phyloP scores from a whole-genome alignment of 2,888 invertebrate genomes.

The Meiosimyza platycephala region DNA sequence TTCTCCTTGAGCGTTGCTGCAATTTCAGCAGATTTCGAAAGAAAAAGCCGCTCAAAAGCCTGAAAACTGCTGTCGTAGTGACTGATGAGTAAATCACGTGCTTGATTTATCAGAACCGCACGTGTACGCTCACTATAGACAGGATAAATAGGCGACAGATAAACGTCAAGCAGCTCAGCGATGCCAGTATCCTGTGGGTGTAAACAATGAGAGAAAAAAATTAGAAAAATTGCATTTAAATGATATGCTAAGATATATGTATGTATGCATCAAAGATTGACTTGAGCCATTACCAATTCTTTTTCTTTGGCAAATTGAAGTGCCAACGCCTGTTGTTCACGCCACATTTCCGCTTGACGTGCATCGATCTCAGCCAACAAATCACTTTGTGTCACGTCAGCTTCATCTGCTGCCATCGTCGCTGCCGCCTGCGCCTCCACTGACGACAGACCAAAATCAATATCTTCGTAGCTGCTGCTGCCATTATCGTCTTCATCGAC shows the following conservation, averaged over 20 bases:
- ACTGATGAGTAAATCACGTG: constrained; percentile 76
- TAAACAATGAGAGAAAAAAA: constrained; percentile 25
- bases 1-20: constrained; percentile 70
- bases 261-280: background rate
- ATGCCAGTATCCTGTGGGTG: constrained; percentile 51
- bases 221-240: constrained; percentile 10
- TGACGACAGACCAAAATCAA: constrained; percentile 46
- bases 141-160: constrained; percentile 74
- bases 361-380: constrained; percentile 40
- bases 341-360: constrained; percentile 28
- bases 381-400: constrained; percentile 37
- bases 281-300: constrained; percentile 38
- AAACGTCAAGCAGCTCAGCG: constrained; percentile 70
- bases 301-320: constrained; percentile 45
- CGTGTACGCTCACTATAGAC: constrained; percentile 71
- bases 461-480: constrained; percentile 46
- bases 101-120: constrained; percentile 75
- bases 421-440: background rate
- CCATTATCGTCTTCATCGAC: constrained; percentile 35
- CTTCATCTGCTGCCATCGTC: background rate
- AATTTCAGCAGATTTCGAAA: constrained; percentile 72
- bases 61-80: constrained; percentile 74
- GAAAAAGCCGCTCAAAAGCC: constrained; percentile 74
- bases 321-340: constrained; percentile 34
- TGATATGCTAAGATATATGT: background rate